Evolutionary conservation across 2,113 vertebrate species (phyloP), one percentile per base, ranked within the genome.

Genomic region (Otolemur garnettii): DNA sequence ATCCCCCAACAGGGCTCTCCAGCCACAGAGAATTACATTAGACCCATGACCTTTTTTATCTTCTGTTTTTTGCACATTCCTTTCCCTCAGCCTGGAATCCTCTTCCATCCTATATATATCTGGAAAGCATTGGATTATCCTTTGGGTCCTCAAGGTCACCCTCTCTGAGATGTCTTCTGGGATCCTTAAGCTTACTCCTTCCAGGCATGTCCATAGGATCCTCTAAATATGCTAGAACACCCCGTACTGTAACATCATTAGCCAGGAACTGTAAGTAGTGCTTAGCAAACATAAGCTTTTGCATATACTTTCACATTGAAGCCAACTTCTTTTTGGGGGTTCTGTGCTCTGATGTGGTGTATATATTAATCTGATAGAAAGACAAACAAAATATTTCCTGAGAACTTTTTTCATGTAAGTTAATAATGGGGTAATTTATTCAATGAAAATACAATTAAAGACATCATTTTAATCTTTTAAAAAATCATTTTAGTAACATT

Each of bases 361-460:
- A 24, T 68, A 53, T 82, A 88, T 93, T 89, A 84, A 84, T 74
- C 50, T 55, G 77, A 87, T 28, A 75, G 33, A 72, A 66, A 90
- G n/a, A 2, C 57, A n/a, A 92, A 75, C 26, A 78, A 87, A 93
- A 30, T 14, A 84, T 66, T 75, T 79, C 28, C 72, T 45, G 62
- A 68, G 35, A 77, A 68, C 9, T 38, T 85, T 91, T 64, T 71
- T 55, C 45, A 75, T 77, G 5, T 81, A 66, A 64, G 59, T 80
- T 93, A 94, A 93, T 89, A 24, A 71, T 83, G 12, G 59, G 24
- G 17, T 87, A 69, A 75, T 55, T 93, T 69, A 55, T 30, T 89
- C 79, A 90, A 45, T 90, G 6, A 55, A 91, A 85, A 8, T 33
- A 60, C 10, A 78, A 22, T 66, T 7, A 38, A 57, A 72, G 38